phyloP scores from a whole-genome alignment of 2,113 vertebrate genomes.

The Stomatorhinus ivindoensis region DNA sequence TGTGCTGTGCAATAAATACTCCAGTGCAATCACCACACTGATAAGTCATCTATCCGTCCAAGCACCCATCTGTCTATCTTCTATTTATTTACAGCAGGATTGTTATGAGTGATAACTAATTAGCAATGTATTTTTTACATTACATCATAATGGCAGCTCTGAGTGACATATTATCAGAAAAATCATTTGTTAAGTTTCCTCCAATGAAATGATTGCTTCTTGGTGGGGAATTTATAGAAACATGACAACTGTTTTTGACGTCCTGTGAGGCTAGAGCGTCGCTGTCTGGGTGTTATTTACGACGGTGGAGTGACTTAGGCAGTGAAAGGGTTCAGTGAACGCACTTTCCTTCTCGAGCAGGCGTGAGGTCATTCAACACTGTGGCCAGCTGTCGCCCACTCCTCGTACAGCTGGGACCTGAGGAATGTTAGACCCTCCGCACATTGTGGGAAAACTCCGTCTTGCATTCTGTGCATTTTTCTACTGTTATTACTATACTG shows the following conservation, averaged over 20 bases:
- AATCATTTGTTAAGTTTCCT: background rate
- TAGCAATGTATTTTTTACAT: background rate
- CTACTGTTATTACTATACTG: background rate
- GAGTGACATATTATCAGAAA: background rate
- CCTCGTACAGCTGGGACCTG: background rate
- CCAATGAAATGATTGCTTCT: background rate
- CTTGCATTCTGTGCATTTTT: background rate
- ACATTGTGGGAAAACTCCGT: constrained; percentile 5
- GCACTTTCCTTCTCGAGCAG: background rate
- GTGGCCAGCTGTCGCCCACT: background rate
- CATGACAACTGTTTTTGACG: background rate
- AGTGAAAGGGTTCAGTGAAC: background rate
- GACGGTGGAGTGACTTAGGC: background rate
- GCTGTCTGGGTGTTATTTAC: background rate
- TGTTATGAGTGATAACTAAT: background rate
- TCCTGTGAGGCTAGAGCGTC: background rate
- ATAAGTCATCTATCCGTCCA: background rate
- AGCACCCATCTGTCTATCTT: background rate
- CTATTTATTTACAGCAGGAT: background rate
- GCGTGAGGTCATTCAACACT: background rate
- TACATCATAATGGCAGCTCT: background rate
- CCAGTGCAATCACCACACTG: background rate
- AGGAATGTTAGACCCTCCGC: background rate
- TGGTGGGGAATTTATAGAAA: background rate
- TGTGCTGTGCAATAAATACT: background rate